Evolutionary conservation across 2,797 vertebrate species (phyloP).

Genomic region (Acrossocheilus fasciatus): DNA sequence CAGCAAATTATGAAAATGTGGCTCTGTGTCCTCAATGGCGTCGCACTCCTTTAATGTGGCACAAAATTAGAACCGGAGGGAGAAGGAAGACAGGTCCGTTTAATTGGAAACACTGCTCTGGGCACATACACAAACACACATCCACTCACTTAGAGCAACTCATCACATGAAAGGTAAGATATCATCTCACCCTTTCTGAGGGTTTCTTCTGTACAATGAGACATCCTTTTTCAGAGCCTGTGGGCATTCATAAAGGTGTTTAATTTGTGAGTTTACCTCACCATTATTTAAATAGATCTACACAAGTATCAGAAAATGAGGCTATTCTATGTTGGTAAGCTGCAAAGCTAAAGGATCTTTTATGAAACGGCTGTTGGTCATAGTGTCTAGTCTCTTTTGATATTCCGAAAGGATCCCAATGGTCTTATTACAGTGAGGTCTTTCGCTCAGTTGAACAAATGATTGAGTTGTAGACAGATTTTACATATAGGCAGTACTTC

Average conservation of each 20-base stretch:
- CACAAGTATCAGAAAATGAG: slow-evolving; percentile 76
- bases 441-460: slow-evolving; percentile 70
- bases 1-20: slow-evolving; percentile 87
- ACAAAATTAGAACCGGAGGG: slow-evolving; percentile 88
- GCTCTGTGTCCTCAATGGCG: slow-evolving; percentile 84
- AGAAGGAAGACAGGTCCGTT: slow-evolving; percentile 77
- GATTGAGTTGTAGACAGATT: slow-evolving; percentile 63
- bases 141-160: slow-evolving; percentile 44
- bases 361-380: slow-evolving; percentile 79
- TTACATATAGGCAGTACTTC: slow-evolving; percentile 1
- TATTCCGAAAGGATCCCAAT: slow-evolving; percentile 72
- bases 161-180: slow-evolving; percentile 75
- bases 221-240: slow-evolving; percentile 76
- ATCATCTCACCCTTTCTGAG: slow-evolving; percentile 80
- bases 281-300: slow-evolving; percentile 85
- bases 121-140: slow-evolving; percentile 65
- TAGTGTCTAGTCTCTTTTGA: slow-evolving; percentile 75
- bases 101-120: slow-evolving; percentile 84
- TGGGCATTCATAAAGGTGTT: slow-evolving; percentile 82
- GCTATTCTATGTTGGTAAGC: slow-evolving; percentile 71
- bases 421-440: slow-evolving; percentile 80
- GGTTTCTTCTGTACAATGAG: slow-evolving; percentile 76
- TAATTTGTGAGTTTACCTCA: slow-evolving; percentile 86
- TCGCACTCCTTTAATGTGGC: slow-evolving; percentile 86
- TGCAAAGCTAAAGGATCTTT: slow-evolving; percentile 76